A percentile compares a stretch with the other conserved stretches of the same genome.
Conservation (phyloP, 2,888 invertebrate species). For the Xanthorhoe spadicearia region DNA sequence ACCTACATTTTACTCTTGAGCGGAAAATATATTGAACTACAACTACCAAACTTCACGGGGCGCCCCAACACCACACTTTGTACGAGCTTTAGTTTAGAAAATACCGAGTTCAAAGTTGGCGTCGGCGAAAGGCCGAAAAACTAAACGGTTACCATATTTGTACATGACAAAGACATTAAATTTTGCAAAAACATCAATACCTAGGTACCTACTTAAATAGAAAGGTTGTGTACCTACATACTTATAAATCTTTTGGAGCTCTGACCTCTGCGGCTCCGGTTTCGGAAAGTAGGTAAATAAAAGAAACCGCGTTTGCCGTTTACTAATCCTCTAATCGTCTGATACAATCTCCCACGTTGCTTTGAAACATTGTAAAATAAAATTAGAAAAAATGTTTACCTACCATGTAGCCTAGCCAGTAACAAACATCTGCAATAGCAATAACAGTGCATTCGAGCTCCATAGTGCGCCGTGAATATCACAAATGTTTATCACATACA, state of each 20-base stretch:
- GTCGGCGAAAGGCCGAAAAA: too few species aligned
- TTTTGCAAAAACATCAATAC: too few species aligned
- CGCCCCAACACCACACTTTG: neutral
- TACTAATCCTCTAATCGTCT: neutral
- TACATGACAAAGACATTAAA: too few species aligned
- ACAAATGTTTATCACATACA: too few species aligned
- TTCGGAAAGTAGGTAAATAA: neutral
- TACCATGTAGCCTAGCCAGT: too few species aligned
- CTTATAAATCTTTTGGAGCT: too few species aligned
- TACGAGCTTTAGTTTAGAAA: neutral
- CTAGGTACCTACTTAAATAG: too few species aligned
- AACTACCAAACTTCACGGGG: constrained; percentile 1
- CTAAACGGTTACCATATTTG: neutral
- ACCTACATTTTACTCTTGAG: neutral
- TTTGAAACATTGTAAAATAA: neutral
- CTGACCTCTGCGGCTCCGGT: neutral
- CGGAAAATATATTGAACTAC: neutral
- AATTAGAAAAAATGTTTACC: constrained; percentile 3
- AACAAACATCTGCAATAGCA: constrained; percentile 13
- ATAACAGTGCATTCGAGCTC: constrained; percentile 16
- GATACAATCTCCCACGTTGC: neutral
- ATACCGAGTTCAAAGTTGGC: neutral
- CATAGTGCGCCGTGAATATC: constrained; percentile 12
- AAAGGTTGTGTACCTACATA: too few species aligned
- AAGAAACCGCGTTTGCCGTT: neutral